These are phyloP conservation scores for Homarus americanus DNA, from an alignment of 1,140 invertebrate genomes.

Conservation along the genomic window DNA sequence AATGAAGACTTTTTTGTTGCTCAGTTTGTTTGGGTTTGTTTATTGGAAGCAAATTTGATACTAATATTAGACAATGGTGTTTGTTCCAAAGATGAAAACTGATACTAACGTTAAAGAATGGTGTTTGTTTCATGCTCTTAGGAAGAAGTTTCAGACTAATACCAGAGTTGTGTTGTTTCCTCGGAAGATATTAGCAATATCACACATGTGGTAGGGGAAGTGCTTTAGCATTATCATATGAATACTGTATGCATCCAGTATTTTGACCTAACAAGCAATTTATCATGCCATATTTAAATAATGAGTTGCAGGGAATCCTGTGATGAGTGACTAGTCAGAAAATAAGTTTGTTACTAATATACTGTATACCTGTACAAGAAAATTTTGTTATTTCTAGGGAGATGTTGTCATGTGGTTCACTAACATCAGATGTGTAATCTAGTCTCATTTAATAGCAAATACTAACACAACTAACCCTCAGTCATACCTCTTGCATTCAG, in stretches of 20 bases:
- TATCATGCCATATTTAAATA: not conserved
- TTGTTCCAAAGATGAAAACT: not conserved
- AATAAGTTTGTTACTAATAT: conserved; percentile 17
- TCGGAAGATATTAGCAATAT: not conserved
- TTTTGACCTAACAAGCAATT: not conserved
- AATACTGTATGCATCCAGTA: not conserved
- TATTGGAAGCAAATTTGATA: not conserved
- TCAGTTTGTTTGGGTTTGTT: no score
- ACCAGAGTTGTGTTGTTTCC: not conserved
- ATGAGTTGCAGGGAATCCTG: not conserved
- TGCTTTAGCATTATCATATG: not conserved
- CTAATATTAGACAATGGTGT: not conserved
- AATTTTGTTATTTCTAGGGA: not conserved
- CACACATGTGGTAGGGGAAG: not conserved
- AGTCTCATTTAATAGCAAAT: not conserved
- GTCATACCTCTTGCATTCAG: not conserved
- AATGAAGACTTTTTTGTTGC: no score
- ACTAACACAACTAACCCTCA: conserved; percentile 15
- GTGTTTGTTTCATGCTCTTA: not conserved
- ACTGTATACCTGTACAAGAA: no score
- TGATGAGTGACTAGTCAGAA: conserved; percentile 13
- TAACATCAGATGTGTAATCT: conserved; percentile 1
- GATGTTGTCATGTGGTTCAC: not conserved
- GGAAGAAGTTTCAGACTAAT: not conserved
- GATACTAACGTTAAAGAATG: not conserved